Conservation (phyloP, 2,113 vertebrate genomes). For the Oreotrochilus melanogaster region DNA sequence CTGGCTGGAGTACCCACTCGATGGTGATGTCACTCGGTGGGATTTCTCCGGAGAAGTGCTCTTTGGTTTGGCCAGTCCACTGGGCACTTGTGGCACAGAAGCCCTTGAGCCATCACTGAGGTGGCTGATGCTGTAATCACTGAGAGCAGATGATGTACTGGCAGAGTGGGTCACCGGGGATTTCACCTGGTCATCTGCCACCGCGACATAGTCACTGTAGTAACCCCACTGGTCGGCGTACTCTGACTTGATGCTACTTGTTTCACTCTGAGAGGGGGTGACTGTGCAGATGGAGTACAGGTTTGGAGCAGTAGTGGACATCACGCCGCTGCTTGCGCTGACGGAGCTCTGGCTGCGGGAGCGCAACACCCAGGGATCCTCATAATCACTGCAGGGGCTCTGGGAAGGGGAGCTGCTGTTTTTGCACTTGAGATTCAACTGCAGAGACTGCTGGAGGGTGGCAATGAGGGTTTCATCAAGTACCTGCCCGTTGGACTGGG, state of each 20-base stretch:
- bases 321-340: slow-evolving; percentile 86
- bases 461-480: slow-evolving; percentile 93
- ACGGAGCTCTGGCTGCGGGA: slow-evolving; percentile 92
- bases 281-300: slow-evolving; percentile 88
- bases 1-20: slow-evolving; percentile 97
- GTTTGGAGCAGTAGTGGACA: slow-evolving; percentile 83
- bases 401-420: slow-evolving; percentile 89
- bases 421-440: slow-evolving; percentile 85
- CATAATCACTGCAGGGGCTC: slow-evolving; percentile 93
- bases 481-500: slow-evolving; percentile 76
- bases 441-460: slow-evolving; percentile 91
- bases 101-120: slow-evolving; percentile 69
- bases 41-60: slow-evolving; percentile 89
- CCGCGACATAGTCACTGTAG: slow-evolving; percentile 84
- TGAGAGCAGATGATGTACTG: slow-evolving; percentile 48
- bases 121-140: slow-evolving; percentile 73
- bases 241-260: slow-evolving; percentile 93
- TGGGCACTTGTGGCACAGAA: slow-evolving; percentile 66
- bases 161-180: slow-evolving; percentile 64
- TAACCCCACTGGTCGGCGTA: slow-evolving; percentile 95
- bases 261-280: slow-evolving; percentile 93
- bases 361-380: slow-evolving; percentile 92
- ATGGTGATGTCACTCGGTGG: slow-evolving; percentile 93
- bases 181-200: slow-evolving; percentile 78
- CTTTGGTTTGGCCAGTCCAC: slow-evolving; percentile 80